Evolutionary conservation across 2,113 vertebrate genomes (phyloP).

Genomic region (Myotis brandtii): DNA sequence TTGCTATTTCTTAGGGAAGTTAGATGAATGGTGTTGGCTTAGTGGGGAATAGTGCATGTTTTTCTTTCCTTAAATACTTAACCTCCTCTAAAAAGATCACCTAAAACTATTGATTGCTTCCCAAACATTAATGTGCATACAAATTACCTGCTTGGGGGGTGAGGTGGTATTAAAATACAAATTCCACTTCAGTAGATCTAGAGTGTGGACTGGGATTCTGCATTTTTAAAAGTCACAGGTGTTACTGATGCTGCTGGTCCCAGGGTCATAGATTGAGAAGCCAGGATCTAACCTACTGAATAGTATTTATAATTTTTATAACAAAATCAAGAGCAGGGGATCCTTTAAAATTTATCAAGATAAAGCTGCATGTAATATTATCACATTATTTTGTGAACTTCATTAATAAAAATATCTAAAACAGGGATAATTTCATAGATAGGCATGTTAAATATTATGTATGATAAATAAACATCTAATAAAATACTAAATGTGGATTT

Average conservation of each 20-base stretch:
- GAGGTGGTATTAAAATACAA: not conserved
- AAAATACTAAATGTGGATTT: not conserved
- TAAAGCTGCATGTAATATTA: not conserved
- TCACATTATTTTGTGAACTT: not conserved
- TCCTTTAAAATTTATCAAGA: not conserved
- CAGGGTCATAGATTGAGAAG: not conserved
- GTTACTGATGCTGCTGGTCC: not conserved
- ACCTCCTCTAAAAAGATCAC: slow-evolving; percentile 6
- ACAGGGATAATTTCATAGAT: not conserved
- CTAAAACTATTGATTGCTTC: not conserved
- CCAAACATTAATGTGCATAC: not conserved
- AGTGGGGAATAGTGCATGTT: not conserved
- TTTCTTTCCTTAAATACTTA: not conserved
- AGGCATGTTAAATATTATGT: not conserved
- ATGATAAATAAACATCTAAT: not conserved
- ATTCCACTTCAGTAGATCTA: not conserved
- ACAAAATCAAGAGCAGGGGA: not conserved
- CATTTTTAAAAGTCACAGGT: not conserved
- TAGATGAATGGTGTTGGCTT: not conserved
- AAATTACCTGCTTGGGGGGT: not conserved
- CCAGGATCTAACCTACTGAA: not conserved
- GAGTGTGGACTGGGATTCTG: not conserved
- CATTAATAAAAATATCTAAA: not conserved
- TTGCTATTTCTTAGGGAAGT: not conserved
- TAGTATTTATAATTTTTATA: not conserved